Percentiles rank a stretch among this genome's conserved stretches.
Evolutionary conservation across 2,113 vertebrate species (phyloP).

Genomic region (Poeciliopsis turrubarensis): DNA sequence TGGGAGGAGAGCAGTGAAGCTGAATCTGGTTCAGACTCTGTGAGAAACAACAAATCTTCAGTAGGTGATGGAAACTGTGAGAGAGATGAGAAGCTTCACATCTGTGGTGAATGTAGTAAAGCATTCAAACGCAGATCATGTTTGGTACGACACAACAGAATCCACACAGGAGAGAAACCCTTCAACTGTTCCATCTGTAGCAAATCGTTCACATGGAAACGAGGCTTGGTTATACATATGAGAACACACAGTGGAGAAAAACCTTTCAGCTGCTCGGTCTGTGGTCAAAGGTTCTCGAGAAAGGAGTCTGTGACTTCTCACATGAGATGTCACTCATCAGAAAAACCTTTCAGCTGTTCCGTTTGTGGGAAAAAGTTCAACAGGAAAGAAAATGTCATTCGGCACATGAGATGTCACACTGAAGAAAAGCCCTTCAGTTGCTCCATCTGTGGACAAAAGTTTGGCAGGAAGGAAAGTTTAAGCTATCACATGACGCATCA

Average conservation of each 20-base stretch:
- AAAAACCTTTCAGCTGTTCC: not conserved
- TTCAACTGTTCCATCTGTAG: constrained; percentile 8
- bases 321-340: not conserved
- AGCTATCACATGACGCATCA: not conserved
- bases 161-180: constrained; percentile 13
- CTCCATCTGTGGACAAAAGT: not conserved
- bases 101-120: constrained; percentile 40
- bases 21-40: not conserved
- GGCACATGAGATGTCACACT: constrained; percentile 7
- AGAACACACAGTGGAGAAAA: not conserved
- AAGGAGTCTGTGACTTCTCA: not conserved
- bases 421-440: constrained; percentile 3
- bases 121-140: constrained; percentile 39
- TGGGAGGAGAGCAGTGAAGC: not conserved
- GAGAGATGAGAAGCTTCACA: not conserved
- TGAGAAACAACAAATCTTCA: not conserved
- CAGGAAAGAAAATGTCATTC: not conserved
- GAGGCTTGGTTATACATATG: not conserved
- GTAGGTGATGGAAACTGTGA: not conserved
- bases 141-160: constrained; percentile 4
- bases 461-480: not conserved
- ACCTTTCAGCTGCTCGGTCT: not conserved
- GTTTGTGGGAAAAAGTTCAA: constrained; percentile 1
- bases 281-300: not conserved
- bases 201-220: not conserved